Percentiles rank a stretch among this genome's conserved stretches.
phyloP scores from a whole-genome alignment of 2,113 vertebrate species.

The Leucoraja erinaceus region DNA sequence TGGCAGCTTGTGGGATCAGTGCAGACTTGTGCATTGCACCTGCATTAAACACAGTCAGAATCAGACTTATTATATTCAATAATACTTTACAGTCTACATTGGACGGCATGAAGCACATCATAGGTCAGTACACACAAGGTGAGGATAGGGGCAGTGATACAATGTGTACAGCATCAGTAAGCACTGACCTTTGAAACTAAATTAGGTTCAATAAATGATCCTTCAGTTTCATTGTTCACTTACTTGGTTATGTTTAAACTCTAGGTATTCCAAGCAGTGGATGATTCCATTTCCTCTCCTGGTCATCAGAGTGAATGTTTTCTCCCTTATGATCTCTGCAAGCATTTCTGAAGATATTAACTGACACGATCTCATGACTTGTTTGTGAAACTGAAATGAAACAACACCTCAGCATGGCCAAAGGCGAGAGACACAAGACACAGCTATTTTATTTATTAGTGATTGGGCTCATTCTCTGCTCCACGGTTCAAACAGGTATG shows the following conservation, averaged over 20 bases:
- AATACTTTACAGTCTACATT: not conserved
- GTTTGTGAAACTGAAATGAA: not conserved
- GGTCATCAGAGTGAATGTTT: not conserved
- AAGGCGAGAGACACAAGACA: not conserved
- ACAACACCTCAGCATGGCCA: not conserved
- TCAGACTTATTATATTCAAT: not conserved
- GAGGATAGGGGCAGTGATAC: slow-evolving; percentile 1
- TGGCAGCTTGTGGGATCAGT: not conserved
- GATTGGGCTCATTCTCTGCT: not conserved
- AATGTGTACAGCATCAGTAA: not conserved
- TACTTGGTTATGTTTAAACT: slow-evolving; percentile 13
- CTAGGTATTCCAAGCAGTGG: not conserved
- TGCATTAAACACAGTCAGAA: not conserved
- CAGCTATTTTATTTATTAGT: not conserved
- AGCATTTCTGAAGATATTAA: not conserved
- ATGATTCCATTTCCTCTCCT: not conserved
- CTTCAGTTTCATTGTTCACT: slow-evolving; percentile 20
- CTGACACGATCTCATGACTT: not conserved
- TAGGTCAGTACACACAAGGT: not conserved
- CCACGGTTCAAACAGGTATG: slow-evolving; percentile 12
- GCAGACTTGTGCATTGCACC: not conserved
- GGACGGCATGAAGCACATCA: not conserved
- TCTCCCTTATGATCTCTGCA: not conserved
- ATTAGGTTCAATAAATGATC: slow-evolving; percentile 35
- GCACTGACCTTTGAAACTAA: slow-evolving; percentile 32